Base-by-base conservation (phyloP, 2,797 vertebrate genomes). In the Poecilia wingei region DNA sequence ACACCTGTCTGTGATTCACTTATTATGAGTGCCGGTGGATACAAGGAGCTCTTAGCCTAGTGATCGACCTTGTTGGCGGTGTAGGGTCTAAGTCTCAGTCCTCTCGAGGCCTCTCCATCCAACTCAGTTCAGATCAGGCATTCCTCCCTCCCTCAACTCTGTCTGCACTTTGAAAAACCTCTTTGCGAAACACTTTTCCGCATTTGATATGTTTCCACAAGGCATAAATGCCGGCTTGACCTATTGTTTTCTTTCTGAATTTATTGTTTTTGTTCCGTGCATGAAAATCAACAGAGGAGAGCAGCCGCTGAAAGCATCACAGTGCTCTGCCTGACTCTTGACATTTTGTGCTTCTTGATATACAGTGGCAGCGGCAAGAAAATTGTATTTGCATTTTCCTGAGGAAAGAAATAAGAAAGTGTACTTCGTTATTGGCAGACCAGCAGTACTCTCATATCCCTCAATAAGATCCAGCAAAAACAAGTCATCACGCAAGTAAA, bases 171-270 rank as follows among this genome's bases (percentile, higher is more conserved):
- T 57, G 53, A 57, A 57, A n/a, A 28, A 57, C 53, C 53, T 57
- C 53, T 28, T 57, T 57, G 9, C 4, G 1, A 66, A 36, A 68
- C 20, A 69, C 39, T n/a, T 69, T 69, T 20, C 1, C 0, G 10
- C 66, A 69, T 69, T 69, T 41, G 8, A 68, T 10, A 41, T 41
- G 41, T 68, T 69, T 69, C 20, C 66, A 43, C 36, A n/a, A 69
- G 2, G 22, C 39, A n/a, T n/a, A 43, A n/a, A n/a, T n/a, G 12
- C 39, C 25, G 4, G 39, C 39, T n/a, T 69, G 66, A 69, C 66
- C 66, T 69, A n/a, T 25, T 69, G 66, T 69, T 69, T 69, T 69
- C 39, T 7, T 69, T 69, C 39, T 69, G 66, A 41, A 43, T n/a
- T n/a, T 41, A 69, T 69, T 69, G 39, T 43, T 69, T 69, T 69